Evolutionary conservation across 2,113 vertebrate genomes (phyloP).

Genomic region (Todiramphus saurophagus): DNA sequence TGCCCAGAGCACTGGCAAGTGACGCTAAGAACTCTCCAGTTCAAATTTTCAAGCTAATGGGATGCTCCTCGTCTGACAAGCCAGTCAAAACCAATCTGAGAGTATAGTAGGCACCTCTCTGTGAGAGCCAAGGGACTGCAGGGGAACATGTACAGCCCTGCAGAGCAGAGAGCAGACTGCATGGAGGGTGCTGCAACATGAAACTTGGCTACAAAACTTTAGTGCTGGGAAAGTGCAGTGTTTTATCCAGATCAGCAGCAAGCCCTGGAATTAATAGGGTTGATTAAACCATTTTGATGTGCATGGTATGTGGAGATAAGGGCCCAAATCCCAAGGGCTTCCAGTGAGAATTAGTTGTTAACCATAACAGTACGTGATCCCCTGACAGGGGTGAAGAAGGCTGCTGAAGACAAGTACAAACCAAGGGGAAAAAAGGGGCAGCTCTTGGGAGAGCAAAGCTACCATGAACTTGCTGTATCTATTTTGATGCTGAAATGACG

Average conservation of each 20-base stretch:
- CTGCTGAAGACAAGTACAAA: slow-evolving; percentile 19
- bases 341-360: slow-evolving; percentile 29
- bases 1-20: neutral
- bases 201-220: neutral
- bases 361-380: slow-evolving; percentile 31
- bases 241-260: slow-evolving; percentile 31
- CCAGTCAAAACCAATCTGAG: neutral
- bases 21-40: neutral
- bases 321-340: neutral
- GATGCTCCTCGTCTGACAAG: neutral
- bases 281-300: slow-evolving; percentile 46
- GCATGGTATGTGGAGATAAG: slow-evolving; percentile 56
- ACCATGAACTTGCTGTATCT: neutral
- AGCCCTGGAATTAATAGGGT: slow-evolving; percentile 38
- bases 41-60: neutral
- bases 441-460: neutral
- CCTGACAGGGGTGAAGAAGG: neutral
- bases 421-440: neutral
- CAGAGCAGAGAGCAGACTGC: neutral
- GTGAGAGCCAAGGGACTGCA: neutral
- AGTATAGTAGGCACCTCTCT: neutral
- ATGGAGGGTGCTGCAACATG: neutral
- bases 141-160: accelerated
- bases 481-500: slow-evolving; percentile 18
- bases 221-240: slow-evolving; percentile 27